Evolutionary conservation across 2,113 vertebrate species (phyloP).

Genomic region (Plecturocebus donacophilus): DNA sequence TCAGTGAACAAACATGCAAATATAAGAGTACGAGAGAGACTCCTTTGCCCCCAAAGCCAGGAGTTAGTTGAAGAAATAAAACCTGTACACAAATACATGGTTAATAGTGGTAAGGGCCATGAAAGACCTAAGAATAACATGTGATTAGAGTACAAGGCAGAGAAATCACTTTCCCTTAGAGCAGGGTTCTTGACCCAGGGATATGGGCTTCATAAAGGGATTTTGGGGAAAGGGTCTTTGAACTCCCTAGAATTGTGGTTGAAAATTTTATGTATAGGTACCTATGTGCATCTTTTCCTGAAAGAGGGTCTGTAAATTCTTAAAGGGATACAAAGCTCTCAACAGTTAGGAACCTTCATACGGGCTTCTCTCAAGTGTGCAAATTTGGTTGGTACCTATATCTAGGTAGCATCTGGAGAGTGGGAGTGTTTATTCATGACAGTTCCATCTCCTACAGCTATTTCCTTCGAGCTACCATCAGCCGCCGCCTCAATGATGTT

Average conservation of each 20-base stretch:
- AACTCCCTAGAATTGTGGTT: background rate
- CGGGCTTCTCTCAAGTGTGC: background rate
- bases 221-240: background rate
- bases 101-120: background rate
- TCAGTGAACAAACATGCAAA: background rate
- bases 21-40: background rate
- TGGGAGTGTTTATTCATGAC: background rate
- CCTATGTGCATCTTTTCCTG: background rate
- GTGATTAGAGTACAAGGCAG: background rate
- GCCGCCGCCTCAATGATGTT: slow-evolving; percentile 95
- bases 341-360: background rate
- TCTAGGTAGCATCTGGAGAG: background rate
- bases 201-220: background rate
- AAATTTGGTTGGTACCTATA: background rate
- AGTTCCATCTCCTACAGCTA: slow-evolving; percentile 86
- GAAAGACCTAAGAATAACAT: background rate
- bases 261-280: background rate
- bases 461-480: slow-evolving; percentile 96
- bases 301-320: background rate
- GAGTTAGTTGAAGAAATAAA: background rate
- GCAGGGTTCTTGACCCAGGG: background rate
- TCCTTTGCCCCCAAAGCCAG: background rate
- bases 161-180: background rate
- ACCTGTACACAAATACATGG: too few relatives aligned
- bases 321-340: background rate